Conservation (phyloP, 2,113 vertebrate species). For the Etheostoma spectabile region DNA sequence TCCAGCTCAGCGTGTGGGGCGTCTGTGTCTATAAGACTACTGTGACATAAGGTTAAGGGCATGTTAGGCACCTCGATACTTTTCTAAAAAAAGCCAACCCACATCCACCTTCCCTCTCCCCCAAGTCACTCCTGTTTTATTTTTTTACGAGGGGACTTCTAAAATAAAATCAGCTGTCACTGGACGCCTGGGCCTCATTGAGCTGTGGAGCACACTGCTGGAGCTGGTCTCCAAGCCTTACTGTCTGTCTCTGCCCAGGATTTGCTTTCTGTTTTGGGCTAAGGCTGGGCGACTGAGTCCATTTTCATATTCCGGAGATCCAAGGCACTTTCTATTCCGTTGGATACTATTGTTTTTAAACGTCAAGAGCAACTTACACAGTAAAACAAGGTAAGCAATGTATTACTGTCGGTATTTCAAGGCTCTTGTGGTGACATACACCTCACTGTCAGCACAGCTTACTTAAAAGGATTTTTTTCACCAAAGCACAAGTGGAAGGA, state of each 20-base stretch:
- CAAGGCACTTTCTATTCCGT: slow-evolving; percentile 16
- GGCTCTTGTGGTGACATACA: slow-evolving; percentile 23
- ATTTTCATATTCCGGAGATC: neutral
- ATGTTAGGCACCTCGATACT: slow-evolving; percentile 85
- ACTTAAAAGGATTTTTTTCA: slow-evolving; percentile 37
- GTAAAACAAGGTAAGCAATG: slow-evolving; percentile 62
- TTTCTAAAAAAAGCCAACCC: slow-evolving; percentile 86
- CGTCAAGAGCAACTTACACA: neutral
- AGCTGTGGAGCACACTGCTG: slow-evolving; percentile 79
- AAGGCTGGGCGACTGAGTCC: neutral
- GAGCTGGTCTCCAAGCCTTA: slow-evolving; percentile 90
- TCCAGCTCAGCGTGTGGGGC: slow-evolving; percentile 29
- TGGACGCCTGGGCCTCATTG: slow-evolving; percentile 80
- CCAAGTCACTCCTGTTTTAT: slow-evolving; percentile 66
- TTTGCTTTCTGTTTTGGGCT: slow-evolving; percentile 14
- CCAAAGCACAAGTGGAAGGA: slow-evolving; percentile 28
- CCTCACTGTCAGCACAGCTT: slow-evolving; percentile 6
- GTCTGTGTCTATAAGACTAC: slow-evolving; percentile 54
- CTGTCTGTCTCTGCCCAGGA: slow-evolving; percentile 73
- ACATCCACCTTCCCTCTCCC: slow-evolving; percentile 55
- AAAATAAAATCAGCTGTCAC: slow-evolving; percentile 91
- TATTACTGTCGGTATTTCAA: slow-evolving; percentile 21
- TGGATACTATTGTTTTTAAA: slow-evolving; percentile 63
- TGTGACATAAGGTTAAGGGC: slow-evolving; percentile 84
- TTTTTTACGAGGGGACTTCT: slow-evolving; percentile 70